A percentile compares a stretch with the other conserved stretches of the same genome.
These are phyloP conservation scores for Vipera latastei DNA, from an alignment of 2,797 vertebrate species.

Conservation along the genomic window DNA sequence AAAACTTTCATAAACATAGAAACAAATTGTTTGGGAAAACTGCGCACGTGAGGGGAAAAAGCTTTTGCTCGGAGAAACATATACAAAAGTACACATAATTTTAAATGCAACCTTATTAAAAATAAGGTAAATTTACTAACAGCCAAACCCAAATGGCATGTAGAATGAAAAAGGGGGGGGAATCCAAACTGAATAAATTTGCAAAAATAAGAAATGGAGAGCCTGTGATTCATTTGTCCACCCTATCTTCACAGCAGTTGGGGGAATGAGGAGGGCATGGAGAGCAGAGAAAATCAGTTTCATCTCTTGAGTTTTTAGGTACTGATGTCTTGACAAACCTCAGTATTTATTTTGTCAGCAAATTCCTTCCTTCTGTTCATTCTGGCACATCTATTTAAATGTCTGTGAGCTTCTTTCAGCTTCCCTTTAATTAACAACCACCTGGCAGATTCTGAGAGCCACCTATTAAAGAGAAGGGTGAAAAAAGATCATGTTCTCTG, in stretches of 20 bases:
- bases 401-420: slow-evolving; percentile 71
- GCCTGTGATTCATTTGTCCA: neutral
- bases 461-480: slow-evolving; percentile 68
- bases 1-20: neutral
- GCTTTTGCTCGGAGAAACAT: neutral
- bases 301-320: neutral
- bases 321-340: slow-evolving; percentile 64
- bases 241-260: neutral
- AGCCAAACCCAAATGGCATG: neutral
- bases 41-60: rapidly evolving
- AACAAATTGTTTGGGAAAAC: neutral
- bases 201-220: neutral
- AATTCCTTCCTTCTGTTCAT: slow-evolving; percentile 68
- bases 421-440: slow-evolving; percentile 83
- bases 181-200: neutral
- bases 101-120: neutral
- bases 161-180: neutral
- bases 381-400: slow-evolving; percentile 76
- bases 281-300: too few relatives aligned
- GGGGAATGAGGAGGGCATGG: neutral
- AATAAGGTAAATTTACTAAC: neutral
- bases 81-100: neutral
- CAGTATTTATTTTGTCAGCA: slow-evolving; percentile 60
- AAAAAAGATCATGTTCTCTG: neutral
- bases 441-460: slow-evolving; percentile 85